phyloP scores from a whole-genome alignment of 2,113 vertebrate species.

The Ochotona princeps region DNA sequence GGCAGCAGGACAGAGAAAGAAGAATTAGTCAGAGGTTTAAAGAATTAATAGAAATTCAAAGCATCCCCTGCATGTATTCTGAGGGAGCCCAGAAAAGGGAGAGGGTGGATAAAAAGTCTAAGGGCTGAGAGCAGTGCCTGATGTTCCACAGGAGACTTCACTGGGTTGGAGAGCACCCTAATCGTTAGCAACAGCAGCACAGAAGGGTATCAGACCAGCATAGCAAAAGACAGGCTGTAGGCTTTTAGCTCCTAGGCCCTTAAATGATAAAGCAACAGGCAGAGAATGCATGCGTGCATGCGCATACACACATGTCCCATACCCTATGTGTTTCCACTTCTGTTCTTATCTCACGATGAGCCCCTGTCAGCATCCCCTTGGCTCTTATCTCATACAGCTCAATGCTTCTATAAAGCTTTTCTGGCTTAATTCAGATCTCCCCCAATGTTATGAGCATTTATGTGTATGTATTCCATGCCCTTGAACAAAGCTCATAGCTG shows the following conservation, averaged over 20 bases:
- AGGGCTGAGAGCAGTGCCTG: background rate
- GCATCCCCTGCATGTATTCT: slow-evolving; percentile 31
- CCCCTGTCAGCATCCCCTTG: background rate
- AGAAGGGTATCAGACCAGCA: background rate
- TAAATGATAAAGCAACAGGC: background rate
- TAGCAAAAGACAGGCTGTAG: background rate
- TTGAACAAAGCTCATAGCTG: slow-evolving; percentile 28
- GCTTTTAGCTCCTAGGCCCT: slow-evolving; percentile 24
- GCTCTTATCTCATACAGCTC: slow-evolving; percentile 2
- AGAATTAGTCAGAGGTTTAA: slow-evolving; percentile 78
- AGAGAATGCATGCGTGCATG: background rate
- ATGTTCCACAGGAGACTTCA: slow-evolving; percentile 17
- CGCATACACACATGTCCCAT: background rate
- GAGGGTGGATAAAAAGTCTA: background rate
- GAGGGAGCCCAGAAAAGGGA: slow-evolving; percentile 41
- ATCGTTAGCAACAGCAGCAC: slow-evolving; percentile 25
- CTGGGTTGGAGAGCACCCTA: background rate
- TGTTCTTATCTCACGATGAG: background rate
- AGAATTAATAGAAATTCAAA: slow-evolving; percentile 47
- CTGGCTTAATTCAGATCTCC: background rate
- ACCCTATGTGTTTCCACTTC: background rate
- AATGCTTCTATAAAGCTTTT: slow-evolving; percentile 1
- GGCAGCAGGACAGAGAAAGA: slow-evolving; percentile 86
- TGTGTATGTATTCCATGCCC: background rate
- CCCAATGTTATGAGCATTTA: background rate